These are phyloP conservation scores for Mizuhopecten yessoensis DNA, from an alignment of 1,140 invertebrate genomes.

Conservation along the genomic window DNA sequence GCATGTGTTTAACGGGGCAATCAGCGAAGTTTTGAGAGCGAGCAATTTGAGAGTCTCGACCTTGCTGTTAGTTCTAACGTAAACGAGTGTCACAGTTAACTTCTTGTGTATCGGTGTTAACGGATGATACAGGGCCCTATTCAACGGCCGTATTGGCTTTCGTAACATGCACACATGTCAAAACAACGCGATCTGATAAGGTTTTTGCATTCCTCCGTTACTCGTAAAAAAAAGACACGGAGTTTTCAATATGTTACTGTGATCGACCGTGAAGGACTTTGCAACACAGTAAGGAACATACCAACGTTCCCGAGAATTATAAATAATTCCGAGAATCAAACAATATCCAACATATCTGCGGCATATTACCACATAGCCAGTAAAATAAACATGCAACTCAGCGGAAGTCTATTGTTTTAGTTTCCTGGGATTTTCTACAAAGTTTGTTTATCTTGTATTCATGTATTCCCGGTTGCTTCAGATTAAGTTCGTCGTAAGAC, in stretches of 20 bases:
- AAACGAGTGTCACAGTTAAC: background rate
- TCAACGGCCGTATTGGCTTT: background rate
- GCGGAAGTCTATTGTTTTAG: background rate
- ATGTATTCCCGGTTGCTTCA: background rate
- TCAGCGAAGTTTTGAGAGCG: background rate
- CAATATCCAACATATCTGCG: background rate
- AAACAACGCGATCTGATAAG: background rate
- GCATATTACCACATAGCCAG: background rate
- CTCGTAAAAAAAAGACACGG: background rate
- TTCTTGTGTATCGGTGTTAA: background rate
- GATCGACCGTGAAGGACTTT: background rate
- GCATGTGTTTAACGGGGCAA: slow-evolving; percentile 1
- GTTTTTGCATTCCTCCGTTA: background rate
- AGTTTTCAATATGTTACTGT: background rate
- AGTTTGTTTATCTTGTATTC: background rate
- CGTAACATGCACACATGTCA: slow-evolving; percentile 7
- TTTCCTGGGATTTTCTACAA: background rate
- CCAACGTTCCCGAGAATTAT: background rate
- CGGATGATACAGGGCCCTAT: background rate
- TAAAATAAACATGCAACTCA: background rate
- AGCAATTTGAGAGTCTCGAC: background rate
- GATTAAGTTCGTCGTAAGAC: background rate
- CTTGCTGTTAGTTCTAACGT: background rate
- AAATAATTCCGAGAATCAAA: background rate
- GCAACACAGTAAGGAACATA: background rate